Conservation (phyloP, 2,888 invertebrate genomes). For the Mimumesa dahlbomi region DNA sequence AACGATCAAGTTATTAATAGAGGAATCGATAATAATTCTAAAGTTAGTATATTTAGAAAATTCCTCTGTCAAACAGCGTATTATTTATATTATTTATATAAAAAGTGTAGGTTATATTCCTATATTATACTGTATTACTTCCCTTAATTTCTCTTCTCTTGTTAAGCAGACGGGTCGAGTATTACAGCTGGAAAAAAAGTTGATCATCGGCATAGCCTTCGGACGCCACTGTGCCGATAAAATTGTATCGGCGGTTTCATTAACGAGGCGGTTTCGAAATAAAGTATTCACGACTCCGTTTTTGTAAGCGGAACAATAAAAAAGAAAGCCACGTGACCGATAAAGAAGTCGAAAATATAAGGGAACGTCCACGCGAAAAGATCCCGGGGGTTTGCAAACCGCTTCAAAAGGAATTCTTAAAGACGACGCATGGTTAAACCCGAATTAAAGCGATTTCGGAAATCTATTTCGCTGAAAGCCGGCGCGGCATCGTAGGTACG, state of each 20-base stretch:
- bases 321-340: neutral
- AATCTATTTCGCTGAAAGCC: too few relatives aligned
- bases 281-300: neutral
- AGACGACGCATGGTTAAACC: too few relatives aligned
- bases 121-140: neutral
- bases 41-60: too few relatives aligned
- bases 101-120: neutral
- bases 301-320: neutral
- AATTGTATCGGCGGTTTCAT: constrained; percentile 59
- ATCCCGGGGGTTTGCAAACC: too few relatives aligned
- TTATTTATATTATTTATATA: too few relatives aligned
- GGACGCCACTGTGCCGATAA: constrained; percentile 10
- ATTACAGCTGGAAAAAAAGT: constrained; percentile 1
- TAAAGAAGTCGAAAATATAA: neutral
- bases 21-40: too few relatives aligned
- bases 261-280: constrained; percentile 37
- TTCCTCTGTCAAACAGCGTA: too few relatives aligned
- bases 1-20: too few relatives aligned
- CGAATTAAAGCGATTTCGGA: too few relatives aligned
- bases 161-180: constrained; percentile 8
- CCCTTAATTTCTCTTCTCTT: neutral
- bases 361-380: too few relatives aligned
- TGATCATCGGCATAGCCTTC: constrained; percentile 7
- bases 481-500: too few relatives aligned
- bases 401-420: too few relatives aligned